phyloP scores from a whole-genome alignment of 2,113 vertebrate genomes.

The Takifugu flavidus region DNA sequence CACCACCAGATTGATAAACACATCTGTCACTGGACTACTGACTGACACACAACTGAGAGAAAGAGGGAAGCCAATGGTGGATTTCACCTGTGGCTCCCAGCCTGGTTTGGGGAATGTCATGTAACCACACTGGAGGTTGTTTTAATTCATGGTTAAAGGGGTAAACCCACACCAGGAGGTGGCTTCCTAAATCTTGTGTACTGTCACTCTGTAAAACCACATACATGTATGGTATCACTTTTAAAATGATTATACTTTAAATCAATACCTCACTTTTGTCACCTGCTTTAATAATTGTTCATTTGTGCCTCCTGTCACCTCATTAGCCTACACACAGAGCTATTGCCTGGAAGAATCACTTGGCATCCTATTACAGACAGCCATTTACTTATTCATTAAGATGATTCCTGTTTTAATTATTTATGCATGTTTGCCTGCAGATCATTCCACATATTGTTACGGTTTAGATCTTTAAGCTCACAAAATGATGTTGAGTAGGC shows the following conservation, averaged over 20 bases:
- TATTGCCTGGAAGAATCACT: slow-evolving; percentile 57
- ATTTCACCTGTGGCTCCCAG: slow-evolving; percentile 37
- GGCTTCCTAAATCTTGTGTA: neutral
- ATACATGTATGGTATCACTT: neutral
- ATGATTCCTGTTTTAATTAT: slow-evolving; percentile 73
- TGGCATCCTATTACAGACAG: slow-evolving; percentile 61
- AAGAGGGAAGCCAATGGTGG: slow-evolving; percentile 46
- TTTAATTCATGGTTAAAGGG: slow-evolving; percentile 2
- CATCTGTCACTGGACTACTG: slow-evolving; percentile 68
- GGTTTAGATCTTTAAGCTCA: too few species aligned
- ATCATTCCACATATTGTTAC: slow-evolving; percentile 7
- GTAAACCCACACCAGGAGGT: slow-evolving; percentile 8
- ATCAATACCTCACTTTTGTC: too few species aligned
- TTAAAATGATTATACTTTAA: slow-evolving; percentile 2
- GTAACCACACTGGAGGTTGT: slow-evolving; percentile 13
- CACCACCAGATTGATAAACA: slow-evolving; percentile 73
- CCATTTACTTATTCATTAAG: slow-evolving; percentile 75
- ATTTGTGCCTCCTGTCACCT: slow-evolving; percentile 36
- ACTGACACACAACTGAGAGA: slow-evolving; percentile 53
- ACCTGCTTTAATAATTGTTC: neutral
- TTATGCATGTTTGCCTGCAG: slow-evolving; percentile 49
- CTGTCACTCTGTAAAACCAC: slow-evolving; percentile 12
- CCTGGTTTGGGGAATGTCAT: slow-evolving; percentile 1
- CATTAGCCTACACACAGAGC: slow-evolving; percentile 39
- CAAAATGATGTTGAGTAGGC: neutral